Percentiles rank a stretch among this genome's conserved stretches.
phyloP scores from a whole-genome alignment of 23 tunicate genomes.

The Ciona savignyi region DNA sequence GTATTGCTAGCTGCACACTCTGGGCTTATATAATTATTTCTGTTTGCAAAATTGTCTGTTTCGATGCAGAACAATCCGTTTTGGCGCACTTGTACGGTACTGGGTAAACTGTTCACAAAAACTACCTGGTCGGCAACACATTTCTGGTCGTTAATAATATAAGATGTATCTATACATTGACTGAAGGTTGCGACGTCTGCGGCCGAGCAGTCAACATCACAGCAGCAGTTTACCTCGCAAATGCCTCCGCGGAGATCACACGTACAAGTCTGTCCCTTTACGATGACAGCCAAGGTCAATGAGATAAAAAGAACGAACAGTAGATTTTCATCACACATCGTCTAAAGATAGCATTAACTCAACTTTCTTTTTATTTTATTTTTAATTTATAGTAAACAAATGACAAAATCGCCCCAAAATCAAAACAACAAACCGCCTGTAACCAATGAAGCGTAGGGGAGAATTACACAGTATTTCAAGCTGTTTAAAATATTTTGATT shows the following conservation, averaged over 20 bases:
- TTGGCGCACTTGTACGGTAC: slow-evolving; percentile 10
- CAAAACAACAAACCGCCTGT: no score
- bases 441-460: no score
- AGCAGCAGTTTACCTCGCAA: slow-evolving; percentile 86
- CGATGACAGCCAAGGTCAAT: slow-evolving; percentile 1
- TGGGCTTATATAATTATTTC: slow-evolving; percentile 38
- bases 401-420: no score
- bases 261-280: slow-evolving; percentile 22
- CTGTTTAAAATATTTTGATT: no score
- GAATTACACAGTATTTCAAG: no score
- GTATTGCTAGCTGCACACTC: slow-evolving; percentile 7
- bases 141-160: slow-evolving; percentile 9
- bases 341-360: no score
- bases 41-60: slow-evolving; percentile 31
- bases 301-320: neutral
- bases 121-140: slow-evolving; percentile 40
- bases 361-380: no score
- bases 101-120: slow-evolving; percentile 39
- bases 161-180: slow-evolving; percentile 18
- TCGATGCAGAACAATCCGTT: slow-evolving; percentile 65
- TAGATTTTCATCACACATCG: no score
- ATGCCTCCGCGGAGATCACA: slow-evolving; percentile 35
- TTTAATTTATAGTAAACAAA: no score
- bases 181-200: slow-evolving; percentile 33
- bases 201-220: slow-evolving; percentile 61